A percentile compares a stretch with the other conserved stretches of the same genome.
Conservation (phyloP, 2,888 invertebrate species). For the Therioaphis trifolii region DNA sequence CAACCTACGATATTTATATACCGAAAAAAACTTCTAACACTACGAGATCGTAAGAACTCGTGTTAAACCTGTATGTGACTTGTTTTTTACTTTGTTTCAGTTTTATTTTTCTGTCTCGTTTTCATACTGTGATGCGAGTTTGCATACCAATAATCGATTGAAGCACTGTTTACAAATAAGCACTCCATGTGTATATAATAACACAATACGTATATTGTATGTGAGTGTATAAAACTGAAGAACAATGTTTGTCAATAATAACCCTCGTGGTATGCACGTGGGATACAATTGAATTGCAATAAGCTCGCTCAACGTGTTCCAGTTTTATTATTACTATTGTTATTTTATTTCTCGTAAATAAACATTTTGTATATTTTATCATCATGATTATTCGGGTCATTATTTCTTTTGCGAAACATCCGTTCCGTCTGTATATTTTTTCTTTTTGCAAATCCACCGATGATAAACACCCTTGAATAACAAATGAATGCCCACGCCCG, state of each 20-base stretch:
- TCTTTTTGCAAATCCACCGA: constrained; percentile 56
- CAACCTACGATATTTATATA: not conserved
- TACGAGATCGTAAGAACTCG: no score
- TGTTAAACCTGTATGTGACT: no score
- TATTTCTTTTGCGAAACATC: constrained; percentile 50
- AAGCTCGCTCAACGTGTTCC: not conserved
- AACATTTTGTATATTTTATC: constrained; percentile 54
- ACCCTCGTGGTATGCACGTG: not conserved
- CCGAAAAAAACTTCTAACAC: no score
- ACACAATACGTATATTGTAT: no score
- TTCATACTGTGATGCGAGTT: no score
- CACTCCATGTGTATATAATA: no score
- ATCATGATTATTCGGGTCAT: constrained; percentile 56
- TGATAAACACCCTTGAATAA: constrained; percentile 63
- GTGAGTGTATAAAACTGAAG: no score
- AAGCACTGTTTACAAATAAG: no score
- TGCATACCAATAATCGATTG: no score
- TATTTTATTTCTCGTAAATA: constrained; percentile 24
- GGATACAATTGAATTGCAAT: not conserved
- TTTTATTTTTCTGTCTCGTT: no score
- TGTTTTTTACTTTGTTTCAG: no score
- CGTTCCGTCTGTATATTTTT: constrained; percentile 43
- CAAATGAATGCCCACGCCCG: constrained; percentile 49
- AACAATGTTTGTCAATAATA: not conserved
- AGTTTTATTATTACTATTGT: constrained; percentile 14